These are phyloP conservation scores for Drosophila miranda DNA, from an alignment of 1,140 invertebrate genomes.

Conservation along the genomic window DNA sequence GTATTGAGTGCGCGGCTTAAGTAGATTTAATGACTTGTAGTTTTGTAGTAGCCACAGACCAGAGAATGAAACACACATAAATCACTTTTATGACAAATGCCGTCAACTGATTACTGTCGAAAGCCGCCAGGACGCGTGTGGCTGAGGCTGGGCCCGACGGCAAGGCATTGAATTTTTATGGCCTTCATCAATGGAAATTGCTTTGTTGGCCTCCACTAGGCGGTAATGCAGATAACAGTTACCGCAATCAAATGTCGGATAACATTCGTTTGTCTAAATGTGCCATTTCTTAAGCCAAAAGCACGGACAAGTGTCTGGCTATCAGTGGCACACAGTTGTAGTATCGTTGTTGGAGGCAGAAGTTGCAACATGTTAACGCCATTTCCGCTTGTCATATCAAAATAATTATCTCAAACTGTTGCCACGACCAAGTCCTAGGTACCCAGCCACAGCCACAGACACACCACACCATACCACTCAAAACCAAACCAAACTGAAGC, in stretches of 20 bases:
- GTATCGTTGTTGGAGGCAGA: slow-evolving; percentile 24
- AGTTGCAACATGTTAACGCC: slow-evolving; percentile 72
- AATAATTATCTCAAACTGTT: slow-evolving; percentile 75
- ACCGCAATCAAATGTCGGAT: slow-evolving; percentile 66
- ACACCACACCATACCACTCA: slow-evolving; percentile 5
- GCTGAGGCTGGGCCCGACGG: not conserved
- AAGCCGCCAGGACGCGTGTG: not conserved
- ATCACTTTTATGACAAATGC: slow-evolving; percentile 72
- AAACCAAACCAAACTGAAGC: slow-evolving; percentile 16
- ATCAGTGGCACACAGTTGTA: slow-evolving; percentile 22
- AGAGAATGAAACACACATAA: slow-evolving; percentile 47
- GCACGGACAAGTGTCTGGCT: slow-evolving; percentile 32
- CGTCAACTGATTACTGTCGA: slow-evolving; percentile 25
- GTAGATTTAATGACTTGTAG: slow-evolving; percentile 74
- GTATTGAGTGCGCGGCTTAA: slow-evolving; percentile 62
- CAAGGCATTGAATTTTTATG: slow-evolving; percentile 50
- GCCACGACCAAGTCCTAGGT: slow-evolving; percentile 52
- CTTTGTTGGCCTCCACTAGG: not conserved
- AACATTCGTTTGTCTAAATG: slow-evolving; percentile 54
- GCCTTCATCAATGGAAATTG: slow-evolving; percentile 36
- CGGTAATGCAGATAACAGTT: slow-evolving; percentile 45
- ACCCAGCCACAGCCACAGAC: slow-evolving; percentile 6
- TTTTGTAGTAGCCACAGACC: slow-evolving; percentile 26
- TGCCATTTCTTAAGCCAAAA: slow-evolving; percentile 34
- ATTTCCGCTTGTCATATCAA: slow-evolving; percentile 79